Evolutionary conservation across 30 jellyfish, hydroid and myxozoan genomes (phyloP), one percentile per base, ranked within the genome.

Genomic region (Aurelia sp.): DNA sequence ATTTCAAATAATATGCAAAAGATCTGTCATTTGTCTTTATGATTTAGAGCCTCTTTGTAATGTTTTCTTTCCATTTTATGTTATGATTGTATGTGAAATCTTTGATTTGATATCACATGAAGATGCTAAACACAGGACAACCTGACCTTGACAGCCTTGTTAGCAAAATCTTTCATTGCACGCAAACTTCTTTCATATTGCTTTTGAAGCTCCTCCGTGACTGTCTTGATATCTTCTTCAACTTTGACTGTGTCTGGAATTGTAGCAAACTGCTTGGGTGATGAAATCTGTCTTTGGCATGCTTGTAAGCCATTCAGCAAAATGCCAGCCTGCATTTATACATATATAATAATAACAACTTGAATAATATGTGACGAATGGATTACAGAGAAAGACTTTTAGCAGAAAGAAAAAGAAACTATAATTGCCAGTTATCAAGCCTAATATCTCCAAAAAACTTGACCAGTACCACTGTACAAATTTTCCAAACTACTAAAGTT

Each of bases 301-400:
- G 71, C 47, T 63, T 84, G 95, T 3, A 92, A 82, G 30, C 95
- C 97, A 74, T 72, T 77, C 74, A 92, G 62, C 63, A 92, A 62
- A 65, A 86, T 68, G 64, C 98, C 98, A 71, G 98, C 98, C 98
- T 91, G 57, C 30, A 19, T 13, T 8, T 17, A 6, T 11, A 64
- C 22, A 64, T 11, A 64, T 11, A 64, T 19, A 64, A 17, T 16
- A 9, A 64, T 12, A 19, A 33, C 57, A 16, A 31, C 10, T 11
- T 16, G 11, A 19, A 22, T 20, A 1, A 27, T 68, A 33, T 33
- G 63, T 11, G 1, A 35, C 11, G 33, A 30, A 44, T 11, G 33
- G 4, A 30, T 3, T 71, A 27, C 2, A 27, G 33, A 27, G 2
- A 27, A 27, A 27, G 33, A n/a, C 33, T 27, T 27, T 27, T 27